A percentile compares a stretch with the other conserved stretches of the same genome.
These are phyloP conservation scores for Drosophila novamexicana DNA, from an alignment of 1,140 invertebrate genomes.

Conservation along the genomic window DNA sequence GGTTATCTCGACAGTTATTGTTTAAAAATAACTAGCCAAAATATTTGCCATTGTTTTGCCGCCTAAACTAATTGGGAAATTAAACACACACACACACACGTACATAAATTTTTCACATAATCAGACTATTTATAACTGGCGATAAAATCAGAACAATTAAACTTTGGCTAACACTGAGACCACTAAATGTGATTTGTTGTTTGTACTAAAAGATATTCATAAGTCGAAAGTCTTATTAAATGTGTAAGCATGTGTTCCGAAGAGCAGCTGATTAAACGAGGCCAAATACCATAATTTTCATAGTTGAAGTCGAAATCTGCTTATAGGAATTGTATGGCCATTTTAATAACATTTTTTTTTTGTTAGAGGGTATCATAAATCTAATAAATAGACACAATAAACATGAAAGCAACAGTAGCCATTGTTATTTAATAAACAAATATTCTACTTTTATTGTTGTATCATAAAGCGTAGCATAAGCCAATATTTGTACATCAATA, in stretches of 20 bases:
- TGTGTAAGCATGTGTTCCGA: background rate
- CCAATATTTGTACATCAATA: no score
- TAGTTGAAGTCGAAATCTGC: background rate
- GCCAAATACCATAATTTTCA: constrained; percentile 5
- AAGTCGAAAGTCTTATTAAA: no score
- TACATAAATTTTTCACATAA: constrained; percentile 35
- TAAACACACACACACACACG: constrained; percentile 27
- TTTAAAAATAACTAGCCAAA: constrained; percentile 8
- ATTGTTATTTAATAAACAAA: no score
- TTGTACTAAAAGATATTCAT: background rate
- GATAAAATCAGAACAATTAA: constrained; percentile 38
- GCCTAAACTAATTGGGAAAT: constrained; percentile 64
- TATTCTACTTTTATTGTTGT: no score
- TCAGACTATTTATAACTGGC: constrained; percentile 28
- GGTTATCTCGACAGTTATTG: constrained; percentile 16
- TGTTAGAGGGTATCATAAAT: no score
- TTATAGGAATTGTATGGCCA: background rate
- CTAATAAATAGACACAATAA: no score
- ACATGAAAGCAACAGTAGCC: no score
- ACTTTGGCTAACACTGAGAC: constrained; percentile 1
- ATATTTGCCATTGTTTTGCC: constrained; percentile 39
- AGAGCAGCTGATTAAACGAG: background rate
- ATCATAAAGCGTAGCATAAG: no score
- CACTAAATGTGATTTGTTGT: background rate
- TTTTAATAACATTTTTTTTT: no score